phyloP scores from a whole-genome alignment of 2,113 vertebrate genomes.

The Grantiella picta region DNA sequence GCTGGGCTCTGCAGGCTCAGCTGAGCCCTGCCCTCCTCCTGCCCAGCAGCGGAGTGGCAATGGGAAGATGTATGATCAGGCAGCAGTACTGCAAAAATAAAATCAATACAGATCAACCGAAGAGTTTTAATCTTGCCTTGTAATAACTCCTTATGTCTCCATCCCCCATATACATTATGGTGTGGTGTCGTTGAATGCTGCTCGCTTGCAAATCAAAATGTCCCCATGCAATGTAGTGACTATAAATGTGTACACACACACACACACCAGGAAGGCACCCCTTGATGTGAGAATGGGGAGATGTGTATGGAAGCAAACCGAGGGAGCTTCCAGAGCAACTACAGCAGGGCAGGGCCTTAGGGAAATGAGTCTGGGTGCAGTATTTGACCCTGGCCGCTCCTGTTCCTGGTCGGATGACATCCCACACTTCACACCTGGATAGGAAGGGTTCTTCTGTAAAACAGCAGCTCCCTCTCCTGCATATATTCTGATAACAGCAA shows the following conservation, averaged over 20 bases:
- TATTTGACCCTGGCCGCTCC: neutral
- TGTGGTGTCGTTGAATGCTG: neutral
- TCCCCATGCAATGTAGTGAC: rapidly evolving
- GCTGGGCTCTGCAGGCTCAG: neutral
- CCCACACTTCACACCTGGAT: neutral
- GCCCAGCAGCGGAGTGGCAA: neutral
- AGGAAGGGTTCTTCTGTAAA: neutral
- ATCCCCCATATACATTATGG: neutral
- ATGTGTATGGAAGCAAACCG: neutral
- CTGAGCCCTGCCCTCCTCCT: neutral
- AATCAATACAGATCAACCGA: neutral
- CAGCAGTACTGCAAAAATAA: neutral
- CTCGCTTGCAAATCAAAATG: neutral
- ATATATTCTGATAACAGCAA: neutral
- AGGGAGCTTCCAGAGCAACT: neutral
- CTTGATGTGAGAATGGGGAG: neutral
- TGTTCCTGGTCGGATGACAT: neutral
- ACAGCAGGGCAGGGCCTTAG: neutral
- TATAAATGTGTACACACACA: neutral
- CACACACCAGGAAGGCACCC: neutral
- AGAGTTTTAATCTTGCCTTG: slow-evolving; percentile 15
- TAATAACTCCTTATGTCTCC: neutral
- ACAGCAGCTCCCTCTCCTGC: neutral
- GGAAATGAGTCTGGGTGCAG: neutral
- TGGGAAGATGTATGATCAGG: neutral